phyloP scores from a whole-genome alignment of 2,888 invertebrate species.

The Tetranychus piercei region DNA sequence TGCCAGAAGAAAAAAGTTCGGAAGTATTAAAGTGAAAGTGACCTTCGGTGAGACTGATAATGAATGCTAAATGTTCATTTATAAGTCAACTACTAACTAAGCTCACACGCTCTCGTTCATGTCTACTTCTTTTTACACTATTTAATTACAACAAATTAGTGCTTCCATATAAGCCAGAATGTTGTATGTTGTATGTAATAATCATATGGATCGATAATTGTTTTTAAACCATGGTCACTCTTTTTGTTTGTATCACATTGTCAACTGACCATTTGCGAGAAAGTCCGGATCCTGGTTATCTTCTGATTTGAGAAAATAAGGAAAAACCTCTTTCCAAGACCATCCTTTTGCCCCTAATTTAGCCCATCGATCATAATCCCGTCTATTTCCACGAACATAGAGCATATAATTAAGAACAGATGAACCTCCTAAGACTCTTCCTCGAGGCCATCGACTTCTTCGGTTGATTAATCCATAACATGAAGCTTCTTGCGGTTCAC shows the following conservation, averaged over 20 bases:
- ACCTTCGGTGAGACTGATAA: no score
- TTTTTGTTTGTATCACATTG: not conserved
- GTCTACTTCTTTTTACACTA: no score
- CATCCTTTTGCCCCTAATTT: slow-evolving; percentile 66
- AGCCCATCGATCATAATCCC: slow-evolving; percentile 79
- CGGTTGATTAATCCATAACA: slow-evolving; percentile 28
- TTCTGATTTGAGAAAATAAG: slow-evolving; percentile 49
- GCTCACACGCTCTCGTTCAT: no score
- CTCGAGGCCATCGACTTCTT: slow-evolving; percentile 30
- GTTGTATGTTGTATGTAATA: no score
- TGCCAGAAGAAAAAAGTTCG: no score
- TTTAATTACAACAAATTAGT: no score
- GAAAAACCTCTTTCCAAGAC: slow-evolving; percentile 62
- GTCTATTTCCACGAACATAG: slow-evolving; percentile 70
- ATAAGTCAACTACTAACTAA: no score
- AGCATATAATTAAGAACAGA: slow-evolving; percentile 94
- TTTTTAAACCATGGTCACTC: slow-evolving; percentile 24
- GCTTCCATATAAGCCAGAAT: no score
- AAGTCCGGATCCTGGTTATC: slow-evolving; percentile 30
- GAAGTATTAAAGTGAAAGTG: no score
- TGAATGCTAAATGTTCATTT: no score
- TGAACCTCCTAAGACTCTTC: slow-evolving; percentile 54
- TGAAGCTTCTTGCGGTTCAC: slow-evolving; percentile 48
- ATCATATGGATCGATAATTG: not conserved
- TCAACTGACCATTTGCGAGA: slow-evolving; percentile 25